These are phyloP conservation scores for Tyto alba DNA, from an alignment of 2,113 vertebrate species.

Conservation along the genomic window DNA sequence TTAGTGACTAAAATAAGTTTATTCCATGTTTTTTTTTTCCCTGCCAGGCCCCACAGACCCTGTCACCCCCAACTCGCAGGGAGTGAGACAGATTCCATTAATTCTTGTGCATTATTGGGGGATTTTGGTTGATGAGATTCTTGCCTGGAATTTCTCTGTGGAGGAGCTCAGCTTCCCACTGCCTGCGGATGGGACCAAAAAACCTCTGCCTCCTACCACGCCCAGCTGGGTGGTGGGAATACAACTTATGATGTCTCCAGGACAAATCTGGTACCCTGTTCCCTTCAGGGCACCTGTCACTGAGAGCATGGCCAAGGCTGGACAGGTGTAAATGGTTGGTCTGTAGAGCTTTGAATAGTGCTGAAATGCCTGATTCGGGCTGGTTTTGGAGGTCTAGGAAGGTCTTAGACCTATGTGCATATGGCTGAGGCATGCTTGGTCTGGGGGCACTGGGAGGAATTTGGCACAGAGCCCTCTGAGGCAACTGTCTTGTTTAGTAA, in stretches of 20 bases:
- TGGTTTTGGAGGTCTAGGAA: background rate
- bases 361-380: background rate
- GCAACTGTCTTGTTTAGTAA: conserved; percentile 15
- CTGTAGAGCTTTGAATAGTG: background rate
- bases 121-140: background rate
- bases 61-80: background rate
- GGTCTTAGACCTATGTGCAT: background rate
- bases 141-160: conserved; percentile 21
- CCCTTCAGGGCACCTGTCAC: background rate
- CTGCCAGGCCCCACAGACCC: background rate
- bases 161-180: background rate
- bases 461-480: background rate
- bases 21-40: background rate
- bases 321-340: background rate
- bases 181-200: background rate
- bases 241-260: background rate
- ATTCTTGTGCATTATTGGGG: conserved; percentile 1
- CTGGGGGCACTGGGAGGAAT: background rate
- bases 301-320: background rate
- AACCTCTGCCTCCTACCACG: background rate
- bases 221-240: background rate
- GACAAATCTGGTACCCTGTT: background rate
- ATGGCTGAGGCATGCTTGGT: background rate
- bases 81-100: conserved; percentile 20
- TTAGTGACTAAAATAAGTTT: conserved; percentile 5